Evolutionary conservation across 2,797 vertebrate genomes (phyloP).

Genomic region (Acridotheres tristis): DNA sequence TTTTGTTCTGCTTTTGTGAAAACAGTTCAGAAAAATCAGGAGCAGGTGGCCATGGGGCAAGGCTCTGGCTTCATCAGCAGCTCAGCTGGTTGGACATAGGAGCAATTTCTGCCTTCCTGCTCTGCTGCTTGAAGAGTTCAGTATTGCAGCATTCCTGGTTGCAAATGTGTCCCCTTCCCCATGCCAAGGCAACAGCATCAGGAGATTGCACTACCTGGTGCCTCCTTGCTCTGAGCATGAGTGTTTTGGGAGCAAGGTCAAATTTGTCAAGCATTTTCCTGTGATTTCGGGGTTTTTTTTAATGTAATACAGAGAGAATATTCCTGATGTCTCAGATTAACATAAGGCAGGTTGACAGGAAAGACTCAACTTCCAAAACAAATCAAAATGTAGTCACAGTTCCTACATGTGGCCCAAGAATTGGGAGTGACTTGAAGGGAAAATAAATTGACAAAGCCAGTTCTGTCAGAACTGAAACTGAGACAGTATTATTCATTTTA

Average conservation of each 20-base stretch:
- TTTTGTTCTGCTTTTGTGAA: background rate
- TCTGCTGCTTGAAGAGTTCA: background rate
- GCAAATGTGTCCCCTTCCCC: background rate
- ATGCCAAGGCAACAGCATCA: background rate
- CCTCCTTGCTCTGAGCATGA: background rate
- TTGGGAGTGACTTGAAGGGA: background rate
- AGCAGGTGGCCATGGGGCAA: background rate
- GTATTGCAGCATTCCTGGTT: background rate
- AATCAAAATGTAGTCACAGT: background rate
- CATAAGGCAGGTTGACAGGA: background rate
- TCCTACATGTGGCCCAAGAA: background rate
- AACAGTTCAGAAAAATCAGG: background rate
- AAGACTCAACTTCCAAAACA: background rate
- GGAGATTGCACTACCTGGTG: background rate
- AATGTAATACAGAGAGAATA: background rate
- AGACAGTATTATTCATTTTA: conserved; percentile 29
- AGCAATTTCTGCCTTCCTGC: background rate
- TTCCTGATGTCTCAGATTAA: background rate
- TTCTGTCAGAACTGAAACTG: conserved; percentile 5
- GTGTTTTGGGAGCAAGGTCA: background rate
- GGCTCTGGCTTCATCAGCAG: background rate
- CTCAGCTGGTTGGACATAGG: rapidly evolving
- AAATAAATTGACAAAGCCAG: conserved; percentile 26
- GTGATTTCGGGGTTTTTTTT: background rate
- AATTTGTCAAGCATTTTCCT: background rate